These are phyloP conservation scores for Platyrinchus mystaceus DNA, from an alignment of 2,797 vertebrate species.

Conservation along the genomic window DNA sequence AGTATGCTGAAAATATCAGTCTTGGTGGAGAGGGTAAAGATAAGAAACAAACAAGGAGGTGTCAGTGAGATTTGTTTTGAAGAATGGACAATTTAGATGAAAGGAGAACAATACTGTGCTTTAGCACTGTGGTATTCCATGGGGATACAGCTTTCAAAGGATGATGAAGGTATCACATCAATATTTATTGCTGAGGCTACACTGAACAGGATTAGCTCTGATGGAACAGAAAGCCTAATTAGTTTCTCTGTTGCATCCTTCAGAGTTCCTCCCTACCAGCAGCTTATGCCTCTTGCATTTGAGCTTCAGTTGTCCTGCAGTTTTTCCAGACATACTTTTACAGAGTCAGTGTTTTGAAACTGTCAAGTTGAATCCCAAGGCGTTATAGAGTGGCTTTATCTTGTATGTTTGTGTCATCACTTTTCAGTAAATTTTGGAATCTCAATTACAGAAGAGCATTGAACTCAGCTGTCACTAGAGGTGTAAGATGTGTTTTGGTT, in stretches of 20 bases:
- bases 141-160: background rate
- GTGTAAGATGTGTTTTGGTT: background rate
- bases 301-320: background rate
- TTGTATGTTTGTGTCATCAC: background rate
- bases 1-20: background rate
- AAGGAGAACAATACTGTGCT: background rate
- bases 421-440: conserved; percentile 13
- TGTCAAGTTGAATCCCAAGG: background rate
- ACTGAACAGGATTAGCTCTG: background rate
- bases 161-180: background rate
- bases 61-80: background rate
- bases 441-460: background rate
- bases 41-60: background rate
- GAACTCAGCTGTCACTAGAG: background rate
- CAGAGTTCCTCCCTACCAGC: background rate
- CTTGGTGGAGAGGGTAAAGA: background rate
- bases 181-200: conserved; percentile 6
- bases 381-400: background rate
- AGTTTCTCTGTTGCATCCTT: background rate
- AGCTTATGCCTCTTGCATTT: background rate
- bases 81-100: background rate
- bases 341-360: background rate
- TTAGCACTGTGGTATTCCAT: background rate
- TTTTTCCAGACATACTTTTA: background rate
- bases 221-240: background rate